Base-by-base conservation (phyloP, 2,888 invertebrate genomes). In the Axea sp. region DNA sequence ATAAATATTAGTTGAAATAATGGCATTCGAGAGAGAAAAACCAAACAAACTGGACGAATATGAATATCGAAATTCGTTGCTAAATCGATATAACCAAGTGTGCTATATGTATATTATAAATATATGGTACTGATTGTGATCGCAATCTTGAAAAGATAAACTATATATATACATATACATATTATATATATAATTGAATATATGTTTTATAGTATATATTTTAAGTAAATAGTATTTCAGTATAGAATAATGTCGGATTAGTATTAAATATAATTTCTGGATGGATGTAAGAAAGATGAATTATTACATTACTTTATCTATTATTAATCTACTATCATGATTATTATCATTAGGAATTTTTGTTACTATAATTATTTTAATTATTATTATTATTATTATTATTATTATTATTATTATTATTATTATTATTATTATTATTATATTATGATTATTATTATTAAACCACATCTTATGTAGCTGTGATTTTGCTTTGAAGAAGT, bases 401-500 rank as follows among this genome's bases (percentile, higher is more conserved):
- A 69, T 53, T 24, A 60, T 69, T 47, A 59, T 74, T 55, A 67
- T 35, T 75, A 78, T 71, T 71, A 81, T 78, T 80, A 84, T 82
- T 81, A 86, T 83, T 78, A 82, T n/a, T n/a, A n/a, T n/a, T n/a
- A n/a, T n/a, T n/a, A n/a, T n/a, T 69, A 28, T 28, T 14, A 22
- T 47, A 59, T 74, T 55, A 67, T 35, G 75, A 78, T 71, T 71
- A 81, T 78, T 80, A 84, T 82, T 81, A 86, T 83, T 78, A 82
- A 84, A 85, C 83, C 82, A 87, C 85, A 86, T 84, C 82, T 86
- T 86, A 87, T 87, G 87, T 87, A 87, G 86, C 87, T 87, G 87
- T 87, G 87, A 87, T 87, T 87, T 87, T 86, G 86, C 87, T 87
- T 87, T 87, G 82, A 83, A 85, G 83, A 86, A 87, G 86, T 87